Conservation (phyloP, 2,113 vertebrate genomes). For the Coregonus clupeaformis region DNA sequence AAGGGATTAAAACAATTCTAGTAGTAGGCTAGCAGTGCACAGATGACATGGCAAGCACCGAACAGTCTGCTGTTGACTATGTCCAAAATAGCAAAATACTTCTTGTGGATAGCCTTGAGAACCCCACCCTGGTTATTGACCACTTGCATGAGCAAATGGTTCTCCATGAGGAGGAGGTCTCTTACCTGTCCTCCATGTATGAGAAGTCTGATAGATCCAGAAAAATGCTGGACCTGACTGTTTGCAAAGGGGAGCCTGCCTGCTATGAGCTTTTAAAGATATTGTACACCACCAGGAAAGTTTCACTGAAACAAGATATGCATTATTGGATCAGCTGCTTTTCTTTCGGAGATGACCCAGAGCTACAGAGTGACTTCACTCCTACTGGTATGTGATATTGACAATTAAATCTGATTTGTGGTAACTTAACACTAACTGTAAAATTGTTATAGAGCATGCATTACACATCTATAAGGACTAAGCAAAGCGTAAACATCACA, state of each 20-base stretch:
- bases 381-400: neutral
- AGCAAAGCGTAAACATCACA: too few relatives aligned
- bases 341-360: neutral
- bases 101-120: neutral
- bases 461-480: too few relatives aligned
- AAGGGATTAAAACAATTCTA: too few relatives aligned
- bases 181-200: neutral
- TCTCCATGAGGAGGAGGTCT: constrained; percentile 1
- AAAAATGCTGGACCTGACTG: constrained; percentile 3
- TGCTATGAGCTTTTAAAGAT: constrained; percentile 11
- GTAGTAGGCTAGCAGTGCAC: too few relatives aligned
- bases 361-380: neutral
- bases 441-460: too few relatives aligned
- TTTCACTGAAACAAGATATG: neutral
- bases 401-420: too few relatives aligned
- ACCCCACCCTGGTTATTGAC: neutral
- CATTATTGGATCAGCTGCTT: neutral
- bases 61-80: constrained; percentile 4
- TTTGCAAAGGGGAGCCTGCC: constrained; percentile 5
- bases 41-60: neutral
- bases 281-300: neutral
- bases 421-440: too few relatives aligned
- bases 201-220: neutral
- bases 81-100: neutral
- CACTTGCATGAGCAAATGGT: neutral